These are phyloP conservation scores for Cyanistes caeruleus DNA, from an alignment of 2,113 vertebrate genomes.

Conservation along the genomic window DNA sequence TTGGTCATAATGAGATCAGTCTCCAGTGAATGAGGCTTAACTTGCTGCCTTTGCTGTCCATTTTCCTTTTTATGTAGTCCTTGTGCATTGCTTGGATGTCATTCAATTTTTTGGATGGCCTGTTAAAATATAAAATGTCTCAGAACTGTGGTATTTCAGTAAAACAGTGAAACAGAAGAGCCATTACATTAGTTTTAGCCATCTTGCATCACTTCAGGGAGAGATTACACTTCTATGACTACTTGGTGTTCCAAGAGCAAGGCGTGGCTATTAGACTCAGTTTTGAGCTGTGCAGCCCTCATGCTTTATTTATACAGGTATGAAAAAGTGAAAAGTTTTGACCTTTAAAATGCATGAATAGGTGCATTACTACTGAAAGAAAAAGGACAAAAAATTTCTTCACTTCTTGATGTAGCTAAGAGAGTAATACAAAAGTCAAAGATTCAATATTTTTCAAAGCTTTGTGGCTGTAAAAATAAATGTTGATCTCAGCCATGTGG, in stretches of 20 bases:
- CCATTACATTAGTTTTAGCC: not conserved
- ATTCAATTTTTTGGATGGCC: not conserved
- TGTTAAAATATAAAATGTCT: not conserved
- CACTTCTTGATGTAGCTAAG: not conserved
- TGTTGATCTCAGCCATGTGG: not conserved
- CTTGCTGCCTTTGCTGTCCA: not conserved
- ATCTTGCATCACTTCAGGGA: not conserved
- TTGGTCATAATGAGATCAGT: not conserved
- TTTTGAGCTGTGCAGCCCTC: not conserved
- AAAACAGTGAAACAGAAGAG: not conserved
- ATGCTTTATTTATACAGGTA: not conserved
- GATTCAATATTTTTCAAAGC: not conserved
- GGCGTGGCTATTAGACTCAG: not conserved
- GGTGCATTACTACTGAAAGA: not conserved
- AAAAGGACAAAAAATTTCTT: not conserved
- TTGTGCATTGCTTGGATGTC: not conserved
- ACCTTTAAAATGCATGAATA: not conserved
- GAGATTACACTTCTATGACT: not conserved
- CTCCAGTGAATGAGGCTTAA: not conserved
- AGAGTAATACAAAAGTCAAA: not conserved
- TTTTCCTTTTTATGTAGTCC: not conserved
- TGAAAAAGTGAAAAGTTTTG: not conserved
- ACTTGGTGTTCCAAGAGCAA: not conserved
- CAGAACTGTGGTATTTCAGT: not conserved
- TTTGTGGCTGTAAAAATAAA: not conserved